phyloP scores from a whole-genome alignment of 92 coral and sea anemone genomes.

The Desmophyllum pertusum region DNA sequence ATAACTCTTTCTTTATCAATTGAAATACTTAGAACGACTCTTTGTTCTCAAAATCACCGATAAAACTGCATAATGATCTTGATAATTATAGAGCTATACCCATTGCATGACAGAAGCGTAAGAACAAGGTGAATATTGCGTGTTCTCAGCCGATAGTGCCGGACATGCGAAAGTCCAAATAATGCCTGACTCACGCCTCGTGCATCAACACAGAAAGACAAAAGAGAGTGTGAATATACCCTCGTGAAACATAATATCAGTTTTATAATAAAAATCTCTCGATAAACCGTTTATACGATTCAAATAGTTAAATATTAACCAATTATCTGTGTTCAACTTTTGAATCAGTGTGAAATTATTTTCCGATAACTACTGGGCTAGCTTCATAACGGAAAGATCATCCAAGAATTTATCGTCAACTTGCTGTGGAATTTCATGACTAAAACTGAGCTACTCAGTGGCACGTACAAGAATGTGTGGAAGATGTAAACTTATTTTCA shows the following conservation, averaged over 20 bases:
- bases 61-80: slow-evolving; percentile 30
- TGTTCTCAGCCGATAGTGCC: slow-evolving; percentile 34
- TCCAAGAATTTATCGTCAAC: background rate
- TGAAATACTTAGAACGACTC: slow-evolving; percentile 19
- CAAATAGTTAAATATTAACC: background rate
- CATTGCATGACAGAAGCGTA: slow-evolving; percentile 40
- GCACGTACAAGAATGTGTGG: too few relatives aligned
- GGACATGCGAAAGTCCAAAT: background rate
- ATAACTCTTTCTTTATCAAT: background rate
- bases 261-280: too few relatives aligned
- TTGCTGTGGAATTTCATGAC: too few relatives aligned
- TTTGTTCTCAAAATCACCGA: slow-evolving; percentile 24
- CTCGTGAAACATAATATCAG: too few relatives aligned
- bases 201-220: background rate
- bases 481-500: too few relatives aligned
- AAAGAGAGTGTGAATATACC: too few relatives aligned
- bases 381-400: background rate
- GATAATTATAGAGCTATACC: slow-evolving; percentile 6
- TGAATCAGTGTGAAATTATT: background rate
- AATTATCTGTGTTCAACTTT: background rate
- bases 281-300: background rate
- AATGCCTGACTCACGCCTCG: background rate
- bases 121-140: slow-evolving; percentile 18
- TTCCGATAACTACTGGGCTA: background rate
- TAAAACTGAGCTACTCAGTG: too few relatives aligned